phyloP scores from a whole-genome alignment of 2,888 invertebrate genomes.

The Chouioia cunea region DNA sequence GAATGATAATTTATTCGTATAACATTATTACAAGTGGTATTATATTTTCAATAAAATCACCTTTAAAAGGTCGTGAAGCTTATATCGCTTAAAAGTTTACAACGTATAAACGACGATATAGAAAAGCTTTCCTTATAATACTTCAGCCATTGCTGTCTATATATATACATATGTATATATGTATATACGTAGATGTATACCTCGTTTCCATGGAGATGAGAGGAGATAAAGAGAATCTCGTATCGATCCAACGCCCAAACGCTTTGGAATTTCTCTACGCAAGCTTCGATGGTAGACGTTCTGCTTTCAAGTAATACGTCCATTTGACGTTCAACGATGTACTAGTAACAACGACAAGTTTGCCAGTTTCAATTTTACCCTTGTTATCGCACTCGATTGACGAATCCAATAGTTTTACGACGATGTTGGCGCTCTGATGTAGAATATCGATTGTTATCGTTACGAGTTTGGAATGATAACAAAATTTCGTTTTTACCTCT shows the following conservation, averaged over 20 bases:
- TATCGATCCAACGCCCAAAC: conserved; percentile 31
- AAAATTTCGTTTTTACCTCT: conserved; percentile 47
- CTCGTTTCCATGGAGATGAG: conserved; percentile 45
- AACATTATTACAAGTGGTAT: no score
- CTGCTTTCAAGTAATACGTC: conserved; percentile 37
- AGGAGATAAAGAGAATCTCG: conserved; percentile 39
- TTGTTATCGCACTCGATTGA: no score
- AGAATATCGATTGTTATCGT: neutral
- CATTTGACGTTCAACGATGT: conserved; percentile 22
- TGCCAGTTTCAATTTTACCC: conserved; percentile 1
- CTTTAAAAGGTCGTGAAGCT: no score
- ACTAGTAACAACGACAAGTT: conserved; percentile 14
- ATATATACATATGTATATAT: no score
- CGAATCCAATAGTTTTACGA: neutral
- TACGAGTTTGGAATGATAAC: no score
- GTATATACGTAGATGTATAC: neutral
- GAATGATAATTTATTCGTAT: no score
- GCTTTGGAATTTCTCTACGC: neutral
- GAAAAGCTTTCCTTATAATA: no score
- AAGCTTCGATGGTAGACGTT: no score
- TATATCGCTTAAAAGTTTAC: no score
- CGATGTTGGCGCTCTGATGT: conserved; percentile 6
- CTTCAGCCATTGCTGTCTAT: conserved; percentile 23
- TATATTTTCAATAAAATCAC: no score
- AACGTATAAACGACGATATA: no score